Evolutionary conservation across 2,888 invertebrate species (phyloP).

Genomic region (Acrocera orbiculus): DNA sequence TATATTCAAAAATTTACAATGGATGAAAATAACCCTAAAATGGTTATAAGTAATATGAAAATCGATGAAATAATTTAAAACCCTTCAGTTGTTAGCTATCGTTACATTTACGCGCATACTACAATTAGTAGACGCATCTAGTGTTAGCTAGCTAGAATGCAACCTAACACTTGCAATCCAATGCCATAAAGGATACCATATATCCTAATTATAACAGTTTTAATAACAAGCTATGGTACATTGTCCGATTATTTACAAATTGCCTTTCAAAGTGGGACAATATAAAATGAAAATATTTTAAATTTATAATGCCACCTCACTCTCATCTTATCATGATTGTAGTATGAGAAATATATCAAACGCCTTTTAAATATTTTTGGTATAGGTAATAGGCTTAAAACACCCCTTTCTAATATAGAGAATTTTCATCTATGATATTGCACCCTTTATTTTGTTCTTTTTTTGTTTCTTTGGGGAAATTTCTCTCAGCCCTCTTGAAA

Average conservation of each 20-base stretch:
- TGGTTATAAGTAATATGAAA: too few species aligned
- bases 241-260: slow-evolving; percentile 13
- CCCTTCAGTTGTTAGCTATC: slow-evolving; percentile 10
- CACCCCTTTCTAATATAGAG: too few species aligned
- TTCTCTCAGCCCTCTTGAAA: slow-evolving; percentile 10
- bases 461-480: background rate
- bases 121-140: slow-evolving; percentile 9
- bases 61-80: slow-evolving; percentile 12
- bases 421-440: too few species aligned
- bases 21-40: too few species aligned
- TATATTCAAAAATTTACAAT: too few species aligned
- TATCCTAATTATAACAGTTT: slow-evolving; percentile 12
- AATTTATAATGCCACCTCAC: too few species aligned
- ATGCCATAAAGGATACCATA: slow-evolving; percentile 4
- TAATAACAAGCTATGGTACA: slow-evolving; percentile 8
- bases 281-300: too few species aligned
- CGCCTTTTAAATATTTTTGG: background rate
- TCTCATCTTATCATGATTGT: too few species aligned
- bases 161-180: slow-evolving; percentile 3
- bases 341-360: background rate
- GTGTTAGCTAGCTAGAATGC: slow-evolving; percentile 7
- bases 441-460: background rate
- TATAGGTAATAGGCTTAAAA: too few species aligned
- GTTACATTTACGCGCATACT: slow-evolving; percentile 10
- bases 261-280: slow-evolving; percentile 4